Evolutionary conservation across 2,113 vertebrate species (phyloP).

Genomic region (Tachysurus vachellii): DNA sequence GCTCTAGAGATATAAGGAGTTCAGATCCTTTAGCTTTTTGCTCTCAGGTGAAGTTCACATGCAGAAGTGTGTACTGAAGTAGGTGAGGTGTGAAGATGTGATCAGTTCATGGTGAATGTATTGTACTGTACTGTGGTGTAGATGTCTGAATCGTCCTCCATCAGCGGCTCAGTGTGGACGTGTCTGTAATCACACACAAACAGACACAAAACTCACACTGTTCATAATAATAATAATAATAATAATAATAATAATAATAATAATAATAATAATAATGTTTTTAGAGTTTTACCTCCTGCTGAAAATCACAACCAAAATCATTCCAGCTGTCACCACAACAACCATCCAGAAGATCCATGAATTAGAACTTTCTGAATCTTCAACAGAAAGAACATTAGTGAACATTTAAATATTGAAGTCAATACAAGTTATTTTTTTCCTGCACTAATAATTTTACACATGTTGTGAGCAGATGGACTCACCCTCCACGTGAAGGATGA

Average conservation of each 20-base stretch:
- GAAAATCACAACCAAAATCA: background rate
- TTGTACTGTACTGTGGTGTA: slow-evolving; percentile 7
- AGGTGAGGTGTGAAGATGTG: background rate
- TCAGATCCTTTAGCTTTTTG: too few relatives aligned
- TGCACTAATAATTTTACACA: background rate
- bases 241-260: too few relatives aligned
- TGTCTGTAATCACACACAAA: background rate
- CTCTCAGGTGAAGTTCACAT: too few relatives aligned
- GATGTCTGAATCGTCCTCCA: slow-evolving; percentile 3
- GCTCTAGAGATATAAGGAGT: too few relatives aligned
- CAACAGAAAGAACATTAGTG: background rate
- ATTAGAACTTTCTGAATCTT: background rate
- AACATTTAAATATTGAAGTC: background rate
- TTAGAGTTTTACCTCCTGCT: background rate
- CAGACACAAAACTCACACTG: accelerated
- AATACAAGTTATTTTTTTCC: too few relatives aligned
- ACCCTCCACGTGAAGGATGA: slow-evolving; percentile 8
- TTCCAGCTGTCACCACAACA: background rate
- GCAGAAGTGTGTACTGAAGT: background rate
- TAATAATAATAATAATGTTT: background rate
- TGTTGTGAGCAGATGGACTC: background rate
- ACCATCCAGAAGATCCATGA: background rate
- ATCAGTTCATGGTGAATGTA: slow-evolving; percentile 4
- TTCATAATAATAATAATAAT: too few relatives aligned
- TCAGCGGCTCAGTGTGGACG: background rate